phyloP scores from a whole-genome alignment of 2,113 vertebrate species.

The Pungitius pungitius region DNA sequence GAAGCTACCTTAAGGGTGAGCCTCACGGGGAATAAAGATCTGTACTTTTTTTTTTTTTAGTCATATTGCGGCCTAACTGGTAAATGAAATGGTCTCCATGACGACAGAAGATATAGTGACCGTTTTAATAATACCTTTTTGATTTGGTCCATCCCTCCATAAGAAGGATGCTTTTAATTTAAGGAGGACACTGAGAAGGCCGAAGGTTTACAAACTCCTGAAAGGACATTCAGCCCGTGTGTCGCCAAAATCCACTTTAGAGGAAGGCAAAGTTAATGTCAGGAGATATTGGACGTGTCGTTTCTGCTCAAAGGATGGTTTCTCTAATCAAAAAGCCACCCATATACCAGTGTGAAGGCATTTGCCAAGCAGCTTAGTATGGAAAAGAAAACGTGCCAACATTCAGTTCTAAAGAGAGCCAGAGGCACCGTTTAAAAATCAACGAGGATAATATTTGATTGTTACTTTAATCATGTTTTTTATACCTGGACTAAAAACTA shows the following conservation, averaged over 20 bases:
- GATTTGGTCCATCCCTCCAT: neutral
- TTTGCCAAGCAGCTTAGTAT: neutral
- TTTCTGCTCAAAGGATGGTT: neutral
- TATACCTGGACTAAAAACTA: neutral
- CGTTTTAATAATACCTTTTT: neutral
- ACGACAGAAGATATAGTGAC: conserved; percentile 22
- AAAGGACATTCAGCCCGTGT: conserved; percentile 6
- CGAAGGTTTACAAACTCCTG: neutral
- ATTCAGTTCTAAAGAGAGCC: neutral
- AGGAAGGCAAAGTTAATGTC: neutral
- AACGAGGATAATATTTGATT: neutral
- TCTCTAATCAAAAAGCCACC: neutral
- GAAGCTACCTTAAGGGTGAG: neutral
- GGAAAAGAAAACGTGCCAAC: neutral
- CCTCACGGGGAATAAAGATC: conserved; percentile 13
- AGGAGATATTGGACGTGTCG: neutral
- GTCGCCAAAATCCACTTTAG: neutral
- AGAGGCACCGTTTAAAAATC: neutral
- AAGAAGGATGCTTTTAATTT: neutral
- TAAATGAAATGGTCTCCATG: conserved; percentile 19
- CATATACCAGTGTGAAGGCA: conserved; percentile 7
- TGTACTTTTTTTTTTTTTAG: conserved; percentile 21
- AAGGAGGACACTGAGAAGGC: neutral
- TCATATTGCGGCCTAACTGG: neutral
- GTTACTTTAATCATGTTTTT: neutral